Base-by-base conservation (phyloP, 1,140 invertebrate genomes). In the Trachelipus rathkii region DNA sequence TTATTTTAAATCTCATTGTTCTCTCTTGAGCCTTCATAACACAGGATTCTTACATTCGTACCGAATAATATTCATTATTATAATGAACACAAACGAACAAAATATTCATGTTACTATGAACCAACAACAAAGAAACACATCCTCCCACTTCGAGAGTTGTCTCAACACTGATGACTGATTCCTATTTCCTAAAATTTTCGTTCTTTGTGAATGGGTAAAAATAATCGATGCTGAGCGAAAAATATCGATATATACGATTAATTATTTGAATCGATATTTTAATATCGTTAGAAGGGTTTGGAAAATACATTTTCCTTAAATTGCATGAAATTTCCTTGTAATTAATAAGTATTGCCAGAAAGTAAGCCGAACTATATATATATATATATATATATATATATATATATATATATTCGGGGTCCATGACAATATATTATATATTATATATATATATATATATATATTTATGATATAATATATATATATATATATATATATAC, bases 1-100 rank as follows among this genome's bases (percentile, higher is more conserved):
- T 68, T 44, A 78, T 71, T 73, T 78, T 78, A 15, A 78, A 67
- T 50, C 77, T 78, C 77, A 78, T 78, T 44, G 70, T 71, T n/a
- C 70, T 5, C 15, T 71, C 70, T 44, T 71, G 70, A 33, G 70
- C 15, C 70, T 71, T 33, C 70, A 71, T 71, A n/a, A 23, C 70
- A 71, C 44, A n/a, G 21, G 43, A 71, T 71, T 71, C 2, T 60
- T 60, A 33, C 33, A 33, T 33, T 33, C 1, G 33, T 33, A 33
- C 6, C 33, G 6, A 33, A 33, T 33, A 33, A 33, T 33, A 33
- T 33, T 33, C 33, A 33, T 33, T 33, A 33, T 33, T 33, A 33
- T 33, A 33, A 6, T 33, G 33, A 33, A 33, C 33, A 33, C 33
- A 33, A 33, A 33, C 33, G 33, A 33, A 33, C 33, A 33, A 33